Percentiles rank a stretch among this genome's conserved stretches.
Conservation (phyloP, 2,797 vertebrate genomes). For the Pseudochaenichthys georgianus region DNA sequence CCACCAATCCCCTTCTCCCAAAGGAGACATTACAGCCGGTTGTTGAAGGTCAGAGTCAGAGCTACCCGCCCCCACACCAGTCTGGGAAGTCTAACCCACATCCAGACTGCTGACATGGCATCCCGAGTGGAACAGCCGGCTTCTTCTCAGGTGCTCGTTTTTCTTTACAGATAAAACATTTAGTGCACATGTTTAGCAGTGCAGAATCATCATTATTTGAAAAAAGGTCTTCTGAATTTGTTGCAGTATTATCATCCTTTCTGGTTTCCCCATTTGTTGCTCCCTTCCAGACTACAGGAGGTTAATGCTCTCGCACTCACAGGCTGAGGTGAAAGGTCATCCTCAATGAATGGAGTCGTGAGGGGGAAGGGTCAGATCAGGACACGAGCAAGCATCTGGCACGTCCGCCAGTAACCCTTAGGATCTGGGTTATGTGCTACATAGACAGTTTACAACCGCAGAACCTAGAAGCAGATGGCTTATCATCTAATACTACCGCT, state of each 20-base stretch:
- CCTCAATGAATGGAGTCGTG: conserved; percentile 69
- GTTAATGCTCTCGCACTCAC: conserved; percentile 62
- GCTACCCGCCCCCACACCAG: conserved; percentile 61
- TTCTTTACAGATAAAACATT: conserved; percentile 19
- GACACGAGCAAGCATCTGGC: conserved; percentile 65
- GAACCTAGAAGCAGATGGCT: conserved; percentile 31
- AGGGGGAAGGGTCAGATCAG: conserved; percentile 55
- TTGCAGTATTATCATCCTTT: conserved; percentile 1
- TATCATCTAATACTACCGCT: conserved; percentile 28
- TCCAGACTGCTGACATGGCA: conserved; percentile 54
- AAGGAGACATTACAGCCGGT: conserved; percentile 68
- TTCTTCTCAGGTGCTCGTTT: conserved; percentile 22
- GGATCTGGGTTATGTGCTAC: conserved; percentile 65
- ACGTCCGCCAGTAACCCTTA: conserved; percentile 59
- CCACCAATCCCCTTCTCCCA: conserved; percentile 47
- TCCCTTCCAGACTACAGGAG: conserved; percentile 36
- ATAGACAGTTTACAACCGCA: conserved; percentile 45
- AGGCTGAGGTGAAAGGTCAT: conserved; percentile 69
- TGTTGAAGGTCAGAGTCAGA: conserved; percentile 75
- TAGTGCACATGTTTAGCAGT: not conserved
- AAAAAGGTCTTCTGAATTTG: conserved; percentile 2
- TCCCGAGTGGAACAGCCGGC: not conserved
- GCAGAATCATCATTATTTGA: not conserved
- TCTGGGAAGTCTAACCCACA: conserved; percentile 65
- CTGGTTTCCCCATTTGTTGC: not conserved